Percentiles rank a stretch among this genome's conserved stretches.
Conservation (phyloP, 2,888 invertebrate species). For the Diarsia rubi region DNA sequence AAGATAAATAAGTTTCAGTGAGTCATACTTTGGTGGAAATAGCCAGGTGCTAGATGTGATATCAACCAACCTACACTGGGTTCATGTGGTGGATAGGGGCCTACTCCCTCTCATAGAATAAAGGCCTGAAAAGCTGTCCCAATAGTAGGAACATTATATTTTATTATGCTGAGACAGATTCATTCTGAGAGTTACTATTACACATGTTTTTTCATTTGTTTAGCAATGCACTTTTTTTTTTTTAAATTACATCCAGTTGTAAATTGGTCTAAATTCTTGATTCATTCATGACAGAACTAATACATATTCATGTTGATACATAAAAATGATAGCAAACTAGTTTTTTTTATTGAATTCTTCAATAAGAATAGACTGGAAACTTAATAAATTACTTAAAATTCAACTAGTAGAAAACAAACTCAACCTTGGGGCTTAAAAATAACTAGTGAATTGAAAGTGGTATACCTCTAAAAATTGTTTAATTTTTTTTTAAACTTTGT, state of each 20-base stretch:
- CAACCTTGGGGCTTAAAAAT: neutral
- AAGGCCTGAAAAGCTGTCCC: neutral
- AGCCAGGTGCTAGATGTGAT: neutral
- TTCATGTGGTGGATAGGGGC: neutral
- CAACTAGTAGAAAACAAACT: neutral
- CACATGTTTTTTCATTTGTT: neutral
- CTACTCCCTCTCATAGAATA: neutral
- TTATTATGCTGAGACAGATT: neutral
- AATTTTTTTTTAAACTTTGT: too few species aligned
- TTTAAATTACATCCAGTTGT: constrained; percentile 15
- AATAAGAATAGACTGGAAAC: neutral
- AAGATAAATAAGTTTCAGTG: neutral
- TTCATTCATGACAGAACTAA: constrained; percentile 10
- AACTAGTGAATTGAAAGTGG: too few species aligned
- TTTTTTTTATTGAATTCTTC: constrained; percentile 1
- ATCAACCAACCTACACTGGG: neutral
- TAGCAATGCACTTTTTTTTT: neutral
- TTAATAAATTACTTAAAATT: neutral
- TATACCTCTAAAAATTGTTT: too few species aligned
- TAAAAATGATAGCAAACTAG: constrained; percentile 1
- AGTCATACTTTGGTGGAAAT: neutral
- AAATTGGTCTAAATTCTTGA: constrained; percentile 26
- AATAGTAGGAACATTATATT: neutral
- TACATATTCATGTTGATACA: constrained; percentile 32
- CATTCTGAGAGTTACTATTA: neutral